These are phyloP conservation scores for Flexamia atlantica DNA, from an alignment of 2,888 invertebrate species.

Conservation along the genomic window DNA sequence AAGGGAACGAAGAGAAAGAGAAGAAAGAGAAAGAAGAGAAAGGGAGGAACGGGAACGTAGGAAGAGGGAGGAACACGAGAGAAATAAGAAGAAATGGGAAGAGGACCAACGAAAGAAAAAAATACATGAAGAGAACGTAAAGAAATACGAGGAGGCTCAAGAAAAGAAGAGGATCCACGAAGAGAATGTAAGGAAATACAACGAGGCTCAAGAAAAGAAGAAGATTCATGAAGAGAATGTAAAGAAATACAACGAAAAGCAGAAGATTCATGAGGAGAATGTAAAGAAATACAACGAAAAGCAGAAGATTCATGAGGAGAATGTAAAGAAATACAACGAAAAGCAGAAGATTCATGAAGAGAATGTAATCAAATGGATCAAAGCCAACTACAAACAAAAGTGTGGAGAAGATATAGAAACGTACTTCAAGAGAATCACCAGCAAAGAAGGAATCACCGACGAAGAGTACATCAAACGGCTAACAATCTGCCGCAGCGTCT, in stretches of 20 bases:
- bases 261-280: not conserved
- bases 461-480: constrained; percentile 42
- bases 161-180: not conserved
- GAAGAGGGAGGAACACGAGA: not conserved
- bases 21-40: constrained; percentile 24
- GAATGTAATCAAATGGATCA: constrained; percentile 42
- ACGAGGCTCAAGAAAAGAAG: constrained; percentile 12
- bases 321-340: constrained; percentile 23
- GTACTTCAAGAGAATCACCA: constrained; percentile 34
- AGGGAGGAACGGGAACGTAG: not conserved
- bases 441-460: constrained; percentile 5
- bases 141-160: not conserved
- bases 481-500: constrained; percentile 12
- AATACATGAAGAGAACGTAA: constrained; percentile 17
- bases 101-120: not conserved
- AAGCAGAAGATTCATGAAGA: constrained; percentile 7
- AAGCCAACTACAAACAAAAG: constrained; percentile 35
- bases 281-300: constrained; percentile 18
- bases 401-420: constrained; percentile 11
- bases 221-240: constrained; percentile 17
- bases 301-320: not conserved
- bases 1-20: not conserved
- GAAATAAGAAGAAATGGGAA: not conserved
- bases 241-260: not conserved
- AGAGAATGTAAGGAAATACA: constrained; percentile 32